Percentiles rank a stretch among this genome's conserved stretches.
Conservation (phyloP, 2,797 vertebrate species). For the Pelobates cultripes region DNA sequence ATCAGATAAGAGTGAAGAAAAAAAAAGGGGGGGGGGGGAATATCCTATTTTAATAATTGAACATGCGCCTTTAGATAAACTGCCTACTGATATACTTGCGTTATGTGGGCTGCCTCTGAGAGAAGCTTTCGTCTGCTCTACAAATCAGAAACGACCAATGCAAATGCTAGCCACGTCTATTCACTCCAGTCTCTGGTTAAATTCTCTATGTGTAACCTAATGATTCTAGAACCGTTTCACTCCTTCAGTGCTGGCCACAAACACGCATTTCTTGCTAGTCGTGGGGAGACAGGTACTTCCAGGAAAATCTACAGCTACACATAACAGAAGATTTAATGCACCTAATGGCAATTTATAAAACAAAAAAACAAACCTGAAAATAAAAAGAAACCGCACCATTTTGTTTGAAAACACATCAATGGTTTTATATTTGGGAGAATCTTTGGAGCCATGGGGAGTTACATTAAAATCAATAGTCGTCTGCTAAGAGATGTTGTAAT, state of each 20-base stretch:
- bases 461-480: slow-evolving; percentile 80
- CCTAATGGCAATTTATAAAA: not conserved
- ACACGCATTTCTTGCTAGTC: not conserved
- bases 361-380: not conserved
- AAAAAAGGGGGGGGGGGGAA: slow-evolving; percentile 35
- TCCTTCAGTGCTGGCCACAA: slow-evolving; percentile 1
- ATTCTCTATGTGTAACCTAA: slow-evolving; percentile 45
- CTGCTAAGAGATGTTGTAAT: slow-evolving; percentile 84
- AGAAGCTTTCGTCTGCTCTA: slow-evolving; percentile 59
- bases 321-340: too few species aligned
- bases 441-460: slow-evolving; percentile 65
- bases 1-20: slow-evolving; percentile 62
- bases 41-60: slow-evolving; percentile 85
- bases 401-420: slow-evolving; percentile 77
- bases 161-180: slow-evolving; percentile 59
- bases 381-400: not conserved
- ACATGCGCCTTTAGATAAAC: slow-evolving; percentile 76
- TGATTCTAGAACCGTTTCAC: slow-evolving; percentile 10
- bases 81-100: slow-evolving; percentile 65
- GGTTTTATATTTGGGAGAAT: slow-evolving; percentile 60
- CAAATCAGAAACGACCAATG: slow-evolving; percentile 64
- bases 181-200: slow-evolving; percentile 44
- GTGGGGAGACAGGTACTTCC: not conserved
- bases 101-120: slow-evolving; percentile 62
- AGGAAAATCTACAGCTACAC: too few species aligned